Percentiles rank a stretch among this genome's conserved stretches.
Conservation (phyloP, 2,797 vertebrate species). For the Orestias chungarensis region DNA sequence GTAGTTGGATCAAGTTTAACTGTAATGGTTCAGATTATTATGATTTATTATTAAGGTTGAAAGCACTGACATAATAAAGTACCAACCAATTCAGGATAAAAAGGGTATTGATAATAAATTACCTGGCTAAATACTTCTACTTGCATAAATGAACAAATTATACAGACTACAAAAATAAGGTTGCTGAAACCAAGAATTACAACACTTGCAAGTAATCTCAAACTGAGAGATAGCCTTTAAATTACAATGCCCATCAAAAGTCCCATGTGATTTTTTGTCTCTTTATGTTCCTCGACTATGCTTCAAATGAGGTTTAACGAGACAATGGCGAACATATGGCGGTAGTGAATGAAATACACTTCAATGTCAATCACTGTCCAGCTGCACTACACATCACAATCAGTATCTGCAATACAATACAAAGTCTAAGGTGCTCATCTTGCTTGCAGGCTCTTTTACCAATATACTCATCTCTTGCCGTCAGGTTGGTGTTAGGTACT, state of each 20-base stretch:
- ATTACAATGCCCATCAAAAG: background rate
- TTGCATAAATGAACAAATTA: too few species aligned
- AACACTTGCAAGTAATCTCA: background rate
- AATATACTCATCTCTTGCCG: slow-evolving; percentile 58
- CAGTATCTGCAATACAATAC: slow-evolving; percentile 53
- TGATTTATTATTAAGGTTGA: background rate
- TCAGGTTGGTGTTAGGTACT: slow-evolving; percentile 61
- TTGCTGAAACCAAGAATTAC: background rate
- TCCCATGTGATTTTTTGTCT: background rate
- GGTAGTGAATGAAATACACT: slow-evolving; percentile 4
- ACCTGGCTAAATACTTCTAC: too few species aligned
- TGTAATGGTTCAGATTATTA: background rate
- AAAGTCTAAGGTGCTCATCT: slow-evolving; percentile 55
- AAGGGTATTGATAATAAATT: too few species aligned
- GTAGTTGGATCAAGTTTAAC: background rate
- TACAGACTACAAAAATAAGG: background rate
- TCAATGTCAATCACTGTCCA: slow-evolving; percentile 36
- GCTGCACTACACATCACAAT: slow-evolving; percentile 38
- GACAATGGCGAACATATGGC: slow-evolving; percentile 22
- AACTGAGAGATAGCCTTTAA: background rate
- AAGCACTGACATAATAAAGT: background rate
- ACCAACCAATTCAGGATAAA: background rate
- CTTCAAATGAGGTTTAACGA: slow-evolving; percentile 5
- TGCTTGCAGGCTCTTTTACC: slow-evolving; percentile 45
- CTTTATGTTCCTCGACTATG: background rate